These are phyloP conservation scores for Lasioglossum pauxillum DNA, from an alignment of 2,888 invertebrate species.

Conservation along the genomic window DNA sequence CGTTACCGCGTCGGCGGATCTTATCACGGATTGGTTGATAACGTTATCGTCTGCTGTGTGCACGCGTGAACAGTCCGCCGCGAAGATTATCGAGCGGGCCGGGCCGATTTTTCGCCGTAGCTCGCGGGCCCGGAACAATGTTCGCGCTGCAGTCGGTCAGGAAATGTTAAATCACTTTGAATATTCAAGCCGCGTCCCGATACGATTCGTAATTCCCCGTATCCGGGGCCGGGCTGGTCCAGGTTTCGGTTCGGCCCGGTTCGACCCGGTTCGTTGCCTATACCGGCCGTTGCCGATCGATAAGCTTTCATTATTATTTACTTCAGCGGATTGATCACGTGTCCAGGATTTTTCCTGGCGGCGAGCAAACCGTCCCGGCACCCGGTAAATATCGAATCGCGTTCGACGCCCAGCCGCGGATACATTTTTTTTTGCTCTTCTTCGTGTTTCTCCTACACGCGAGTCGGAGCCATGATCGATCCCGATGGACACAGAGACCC, in stretches of 20 bases:
- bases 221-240: conserved; percentile 11
- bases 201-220: conserved; percentile 53
- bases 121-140: conserved; percentile 29
- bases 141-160: conserved; percentile 39
- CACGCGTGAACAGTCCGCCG: background rate
- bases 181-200: conserved; percentile 65
- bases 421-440: background rate
- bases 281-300: conserved; percentile 50
- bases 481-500: conserved; percentile 14
- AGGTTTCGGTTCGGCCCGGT: background rate
- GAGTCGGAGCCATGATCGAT: background rate
- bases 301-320: conserved; percentile 69
- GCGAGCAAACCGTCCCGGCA: conserved; percentile 26
- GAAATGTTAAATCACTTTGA: conserved; percentile 61
- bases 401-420: conserved; percentile 15
- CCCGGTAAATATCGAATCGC: conserved; percentile 54
- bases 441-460: background rate
- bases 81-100: conserved; percentile 11
- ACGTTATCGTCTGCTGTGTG: background rate
- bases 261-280: background rate
- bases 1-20: background rate
- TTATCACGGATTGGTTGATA: background rate
- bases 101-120: conserved; percentile 14
- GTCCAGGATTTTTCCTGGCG: conserved; percentile 42
- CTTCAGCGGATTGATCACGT: conserved; percentile 53